These are phyloP conservation scores for Petromus typicus DNA, from an alignment of 2,113 vertebrate genomes.

Conservation along the genomic window DNA sequence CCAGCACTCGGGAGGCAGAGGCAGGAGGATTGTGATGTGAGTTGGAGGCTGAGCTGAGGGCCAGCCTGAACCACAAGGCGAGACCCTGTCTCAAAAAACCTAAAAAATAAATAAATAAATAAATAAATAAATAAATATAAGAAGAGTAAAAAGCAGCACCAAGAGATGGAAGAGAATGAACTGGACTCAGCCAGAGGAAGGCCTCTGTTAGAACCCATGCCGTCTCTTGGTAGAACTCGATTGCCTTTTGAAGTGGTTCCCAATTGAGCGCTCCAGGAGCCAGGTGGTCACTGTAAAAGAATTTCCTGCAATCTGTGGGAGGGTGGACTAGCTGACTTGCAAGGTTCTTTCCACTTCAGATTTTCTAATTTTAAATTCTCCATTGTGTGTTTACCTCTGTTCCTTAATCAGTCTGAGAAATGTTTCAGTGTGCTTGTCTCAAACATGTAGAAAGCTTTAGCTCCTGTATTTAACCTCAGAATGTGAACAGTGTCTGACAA, in stretches of 20 bases:
- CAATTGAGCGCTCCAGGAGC: not conserved
- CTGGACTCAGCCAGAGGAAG: not conserved
- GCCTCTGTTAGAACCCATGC: not conserved
- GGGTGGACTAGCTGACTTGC: not conserved
- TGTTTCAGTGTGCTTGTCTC: conserved; percentile 40
- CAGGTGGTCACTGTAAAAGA: not conserved
- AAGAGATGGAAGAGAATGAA: conserved; percentile 3
- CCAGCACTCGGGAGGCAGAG: too few species aligned
- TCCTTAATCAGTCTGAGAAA: conserved; percentile 28
- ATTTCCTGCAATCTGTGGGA: not conserved
- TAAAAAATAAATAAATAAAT: too few species aligned
- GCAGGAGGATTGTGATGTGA: too few species aligned
- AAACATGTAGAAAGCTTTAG: conserved; percentile 46
- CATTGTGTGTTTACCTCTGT: conserved; percentile 40
- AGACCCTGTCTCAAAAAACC: too few species aligned
- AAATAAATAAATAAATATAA: not conserved
- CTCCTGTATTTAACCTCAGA: not conserved
- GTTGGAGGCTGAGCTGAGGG: too few species aligned
- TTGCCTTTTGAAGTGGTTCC: not conserved
- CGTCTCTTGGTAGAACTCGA: not conserved
- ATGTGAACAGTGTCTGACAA: conserved; percentile 35
- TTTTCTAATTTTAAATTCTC: conserved; percentile 24
- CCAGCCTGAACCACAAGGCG: too few species aligned
- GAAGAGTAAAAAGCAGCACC: not conserved
- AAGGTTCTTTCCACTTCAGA: conserved; percentile 8